Conservation (phyloP, 2,113 vertebrate genomes). For the Eurypyga helias region DNA sequence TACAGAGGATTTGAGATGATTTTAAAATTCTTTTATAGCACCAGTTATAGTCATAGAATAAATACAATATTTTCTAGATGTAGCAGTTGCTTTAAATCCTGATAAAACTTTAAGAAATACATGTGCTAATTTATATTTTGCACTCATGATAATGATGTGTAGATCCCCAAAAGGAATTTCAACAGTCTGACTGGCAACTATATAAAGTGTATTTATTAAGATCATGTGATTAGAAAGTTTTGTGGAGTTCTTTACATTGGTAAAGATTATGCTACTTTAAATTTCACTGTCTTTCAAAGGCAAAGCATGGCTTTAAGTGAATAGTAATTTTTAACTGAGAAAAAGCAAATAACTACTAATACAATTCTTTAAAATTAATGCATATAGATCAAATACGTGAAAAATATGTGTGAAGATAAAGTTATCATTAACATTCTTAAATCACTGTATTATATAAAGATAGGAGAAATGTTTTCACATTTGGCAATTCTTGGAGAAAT, state of each 20-base stretch:
- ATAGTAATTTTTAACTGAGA: neutral
- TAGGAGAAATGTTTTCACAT: neutral
- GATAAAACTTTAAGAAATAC: neutral
- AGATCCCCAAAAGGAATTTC: neutral
- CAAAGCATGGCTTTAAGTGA: neutral
- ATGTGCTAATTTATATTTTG: neutral
- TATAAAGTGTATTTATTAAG: slow-evolving; percentile 35
- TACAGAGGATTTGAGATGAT: neutral
- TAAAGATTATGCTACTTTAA: neutral
- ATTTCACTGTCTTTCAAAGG: neutral
- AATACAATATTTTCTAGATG: neutral
- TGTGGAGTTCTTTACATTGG: neutral
- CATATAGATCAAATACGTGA: neutral
- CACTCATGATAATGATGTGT: neutral
- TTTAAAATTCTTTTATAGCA: neutral
- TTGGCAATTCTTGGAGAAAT: neutral
- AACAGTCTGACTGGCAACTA: neutral
- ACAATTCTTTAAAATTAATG: slow-evolving; percentile 3
- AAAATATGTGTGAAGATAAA: neutral
- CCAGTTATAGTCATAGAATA: neutral
- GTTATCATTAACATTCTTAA: neutral
- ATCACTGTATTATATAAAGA: neutral
- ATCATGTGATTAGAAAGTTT: neutral
- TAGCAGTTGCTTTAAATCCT: neutral
- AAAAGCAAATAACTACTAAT: neutral